A percentile compares a stretch with the other conserved stretches of the same genome.
These are phyloP conservation scores for Marronus borbonicus DNA, from an alignment of 2,888 invertebrate genomes.

Conservation along the genomic window DNA sequence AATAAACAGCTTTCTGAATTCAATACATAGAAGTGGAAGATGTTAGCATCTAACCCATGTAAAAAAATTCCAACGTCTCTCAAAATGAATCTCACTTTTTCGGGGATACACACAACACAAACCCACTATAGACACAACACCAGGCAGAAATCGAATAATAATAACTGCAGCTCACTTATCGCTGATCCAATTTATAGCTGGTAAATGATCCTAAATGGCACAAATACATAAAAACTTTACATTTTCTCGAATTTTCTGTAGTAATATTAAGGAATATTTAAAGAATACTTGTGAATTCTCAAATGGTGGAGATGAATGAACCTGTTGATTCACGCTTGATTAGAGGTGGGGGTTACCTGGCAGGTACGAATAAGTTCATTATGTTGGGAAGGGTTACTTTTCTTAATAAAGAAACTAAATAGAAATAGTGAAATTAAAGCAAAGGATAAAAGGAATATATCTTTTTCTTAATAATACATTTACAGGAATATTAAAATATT, in stretches of 20 bases:
- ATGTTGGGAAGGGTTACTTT: too few relatives aligned
- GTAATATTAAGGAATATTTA: background rate
- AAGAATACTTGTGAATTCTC: background rate
- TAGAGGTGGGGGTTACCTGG: conserved; percentile 15
- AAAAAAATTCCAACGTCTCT: too few relatives aligned
- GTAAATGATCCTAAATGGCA: background rate
- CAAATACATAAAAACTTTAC: background rate
- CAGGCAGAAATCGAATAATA: background rate
- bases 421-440: too few relatives aligned
- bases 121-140: background rate
- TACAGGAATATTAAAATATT: background rate
- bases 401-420: too few relatives aligned
- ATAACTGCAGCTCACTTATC: background rate
- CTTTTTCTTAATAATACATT: too few relatives aligned
- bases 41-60: background rate
- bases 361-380: too few relatives aligned
- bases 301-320: conserved; percentile 12
- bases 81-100: background rate
- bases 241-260: background rate
- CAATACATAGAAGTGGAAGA: too few relatives aligned
- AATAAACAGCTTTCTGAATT: too few relatives aligned
- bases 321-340: conserved; percentile 31
- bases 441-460: background rate
- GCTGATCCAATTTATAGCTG: background rate
- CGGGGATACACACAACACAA: conserved; percentile 1